Percentiles rank a stretch among this genome's conserved stretches.
phyloP scores from a whole-genome alignment of 2,113 vertebrate species.

The Bucco capensis region DNA sequence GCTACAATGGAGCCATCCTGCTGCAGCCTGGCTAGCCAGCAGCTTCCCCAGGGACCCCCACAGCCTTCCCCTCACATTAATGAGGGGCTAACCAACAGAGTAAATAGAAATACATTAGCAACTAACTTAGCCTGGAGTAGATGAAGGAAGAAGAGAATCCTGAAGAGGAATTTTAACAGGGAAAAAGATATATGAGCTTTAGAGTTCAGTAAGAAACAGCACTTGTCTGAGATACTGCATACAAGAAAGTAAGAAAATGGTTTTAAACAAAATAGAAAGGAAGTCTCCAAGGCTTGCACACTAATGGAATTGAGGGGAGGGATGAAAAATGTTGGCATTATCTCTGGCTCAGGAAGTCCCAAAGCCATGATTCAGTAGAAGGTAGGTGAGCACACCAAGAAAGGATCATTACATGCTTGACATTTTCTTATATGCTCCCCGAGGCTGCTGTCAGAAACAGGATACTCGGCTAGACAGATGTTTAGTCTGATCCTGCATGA shows the following conservation, averaged over 20 bases:
- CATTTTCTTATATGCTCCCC: slow-evolving; percentile 28
- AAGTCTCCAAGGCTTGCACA: neutral
- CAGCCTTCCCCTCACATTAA: slow-evolving; percentile 10
- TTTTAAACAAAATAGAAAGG: neutral
- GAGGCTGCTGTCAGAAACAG: slow-evolving; percentile 62
- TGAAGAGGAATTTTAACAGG: neutral
- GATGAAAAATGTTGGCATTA: slow-evolving; percentile 43
- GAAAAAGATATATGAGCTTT: neutral
- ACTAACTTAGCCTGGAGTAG: neutral
- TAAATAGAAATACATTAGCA: slow-evolving; percentile 38
- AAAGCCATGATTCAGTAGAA: slow-evolving; percentile 53
- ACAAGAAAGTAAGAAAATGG: neutral
- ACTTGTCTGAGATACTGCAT: neutral
- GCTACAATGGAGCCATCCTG: neutral
- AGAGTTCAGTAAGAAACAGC: neutral
- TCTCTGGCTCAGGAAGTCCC: slow-evolving; percentile 55
- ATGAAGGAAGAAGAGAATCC: neutral
- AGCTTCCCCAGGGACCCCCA: slow-evolving; percentile 28
- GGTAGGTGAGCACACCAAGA: slow-evolving; percentile 24
- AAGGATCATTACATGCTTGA: slow-evolving; percentile 17
- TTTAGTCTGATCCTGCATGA: slow-evolving; percentile 63
- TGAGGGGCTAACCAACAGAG: neutral
- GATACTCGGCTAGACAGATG: slow-evolving; percentile 58
- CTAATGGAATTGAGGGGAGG: neutral
- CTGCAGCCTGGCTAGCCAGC: neutral